Percentiles rank a stretch among this genome's conserved stretches.
These are phyloP conservation scores for Poecilia gillii DNA, from an alignment of 2,797 vertebrate genomes.

Conservation along the genomic window DNA sequence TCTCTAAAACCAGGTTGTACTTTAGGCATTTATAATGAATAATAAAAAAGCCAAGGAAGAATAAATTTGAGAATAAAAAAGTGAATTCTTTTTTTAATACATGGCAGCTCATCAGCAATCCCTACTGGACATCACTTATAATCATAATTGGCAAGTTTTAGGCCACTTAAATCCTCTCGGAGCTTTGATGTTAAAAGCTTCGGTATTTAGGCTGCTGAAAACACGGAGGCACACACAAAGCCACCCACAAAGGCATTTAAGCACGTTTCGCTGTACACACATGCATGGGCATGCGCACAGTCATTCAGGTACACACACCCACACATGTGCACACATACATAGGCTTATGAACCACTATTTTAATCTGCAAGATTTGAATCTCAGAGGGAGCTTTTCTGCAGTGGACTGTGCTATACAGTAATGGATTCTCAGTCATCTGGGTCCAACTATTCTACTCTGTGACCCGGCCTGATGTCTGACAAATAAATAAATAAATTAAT, in stretches of 20 bases:
- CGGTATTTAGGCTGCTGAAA: slow-evolving; percentile 56
- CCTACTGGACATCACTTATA: slow-evolving; percentile 65
- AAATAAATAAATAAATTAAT: slow-evolving; percentile 36
- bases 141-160: slow-evolving; percentile 61
- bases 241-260: slow-evolving; percentile 54
- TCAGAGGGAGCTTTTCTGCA: slow-evolving; percentile 57
- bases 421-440: slow-evolving; percentile 62
- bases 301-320: slow-evolving; percentile 15
- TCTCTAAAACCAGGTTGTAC: not conserved
- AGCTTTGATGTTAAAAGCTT: slow-evolving; percentile 69
- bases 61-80: slow-evolving; percentile 4
- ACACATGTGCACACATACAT: slow-evolving; percentile 17
- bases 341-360: slow-evolving; percentile 57
- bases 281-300: slow-evolving; percentile 11
- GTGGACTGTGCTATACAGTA: slow-evolving; percentile 58
- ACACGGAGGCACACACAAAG: slow-evolving; percentile 41
- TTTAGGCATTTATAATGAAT: slow-evolving; percentile 20
- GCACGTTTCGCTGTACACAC: slow-evolving; percentile 24
- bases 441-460: slow-evolving; percentile 61
- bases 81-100: slow-evolving; percentile 4
- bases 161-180: slow-evolving; percentile 55
- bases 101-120: slow-evolving; percentile 56
- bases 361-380: slow-evolving; percentile 70
- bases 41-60: slow-evolving; percentile 25
- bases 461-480: slow-evolving; percentile 65